phyloP scores from a whole-genome alignment of 2,113 vertebrate species.

The Pycnonotus jocosus region DNA sequence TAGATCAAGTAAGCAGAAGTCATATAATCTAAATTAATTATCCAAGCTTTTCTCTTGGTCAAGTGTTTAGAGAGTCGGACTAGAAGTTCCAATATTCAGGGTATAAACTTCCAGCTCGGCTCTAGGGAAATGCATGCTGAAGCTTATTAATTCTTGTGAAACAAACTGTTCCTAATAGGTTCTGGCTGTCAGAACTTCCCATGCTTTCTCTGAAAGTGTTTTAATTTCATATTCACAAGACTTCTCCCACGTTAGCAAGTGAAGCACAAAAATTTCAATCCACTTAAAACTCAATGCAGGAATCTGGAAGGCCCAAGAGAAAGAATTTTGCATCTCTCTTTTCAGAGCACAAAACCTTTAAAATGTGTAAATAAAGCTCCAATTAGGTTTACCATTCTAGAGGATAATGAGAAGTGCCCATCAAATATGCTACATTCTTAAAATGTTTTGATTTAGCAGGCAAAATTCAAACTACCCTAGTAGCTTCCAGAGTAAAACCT shows the following conservation, averaged over 20 bases:
- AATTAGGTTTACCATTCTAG: constrained; percentile 67
- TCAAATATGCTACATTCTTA: constrained; percentile 62
- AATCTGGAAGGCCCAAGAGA: constrained; percentile 61
- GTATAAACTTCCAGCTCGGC: not conserved
- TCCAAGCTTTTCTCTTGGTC: not conserved
- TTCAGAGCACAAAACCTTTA: constrained; percentile 65
- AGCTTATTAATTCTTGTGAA: constrained; percentile 13
- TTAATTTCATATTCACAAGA: constrained; percentile 69
- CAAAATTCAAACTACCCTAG: constrained; percentile 36
- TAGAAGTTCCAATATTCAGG: not conserved
- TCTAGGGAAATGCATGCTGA: not conserved
- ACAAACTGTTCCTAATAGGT: constrained; percentile 1
- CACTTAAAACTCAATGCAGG: constrained; percentile 68
- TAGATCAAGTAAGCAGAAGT: not conserved
- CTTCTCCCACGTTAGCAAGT: constrained; percentile 62
- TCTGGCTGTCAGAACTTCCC: constrained; percentile 3
- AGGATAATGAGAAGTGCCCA: constrained; percentile 61
- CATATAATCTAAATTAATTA: not conserved
- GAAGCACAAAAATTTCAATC: constrained; percentile 65
- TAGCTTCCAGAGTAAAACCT: constrained; percentile 56
- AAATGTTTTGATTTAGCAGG: constrained; percentile 67
- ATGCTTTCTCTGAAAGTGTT: constrained; percentile 52
- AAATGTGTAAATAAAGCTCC: constrained; percentile 65
- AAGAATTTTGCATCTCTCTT: constrained; percentile 55
- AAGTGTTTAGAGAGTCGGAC: not conserved